Evolutionary conservation across 1,140 invertebrate genomes (phyloP).

Genomic region (Meloidogyne chitwoodi): DNA sequence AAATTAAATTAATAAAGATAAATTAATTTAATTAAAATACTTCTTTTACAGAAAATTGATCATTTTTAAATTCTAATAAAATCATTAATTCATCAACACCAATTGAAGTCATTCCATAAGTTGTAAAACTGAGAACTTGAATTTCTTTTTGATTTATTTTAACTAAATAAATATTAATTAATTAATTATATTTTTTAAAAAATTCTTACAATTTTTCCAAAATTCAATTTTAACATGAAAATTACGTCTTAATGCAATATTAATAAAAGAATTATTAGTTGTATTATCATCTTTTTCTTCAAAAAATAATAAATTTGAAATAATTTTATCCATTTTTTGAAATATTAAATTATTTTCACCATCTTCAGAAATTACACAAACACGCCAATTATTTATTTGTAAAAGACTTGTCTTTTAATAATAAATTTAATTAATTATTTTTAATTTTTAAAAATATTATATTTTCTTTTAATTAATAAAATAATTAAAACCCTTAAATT

Average conservation of each 20-base stretch:
- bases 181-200: neutral
- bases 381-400: neutral
- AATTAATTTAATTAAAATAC: neutral
- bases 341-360: neutral
- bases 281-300: neutral
- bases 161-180: neutral
- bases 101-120: conserved; percentile 23
- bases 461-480: neutral
- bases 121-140: conserved; percentile 24
- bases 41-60: neutral
- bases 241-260: conserved; percentile 31
- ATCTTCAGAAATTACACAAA: neutral
- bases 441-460: neutral
- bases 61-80: conserved; percentile 18
- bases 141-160: neutral
- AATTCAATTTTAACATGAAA: conserved; percentile 23
- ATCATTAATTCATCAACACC: conserved; percentile 35
- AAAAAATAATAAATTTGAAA: conserved; percentile 13
- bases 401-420: neutral
- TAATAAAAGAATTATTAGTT: neutral
- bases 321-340: conserved; percentile 20
- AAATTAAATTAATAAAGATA: neutral
- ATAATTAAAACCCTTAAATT: too few relatives aligned
- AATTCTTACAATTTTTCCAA: neutral
- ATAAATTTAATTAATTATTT: too few relatives aligned